Percentiles rank a stretch among this genome's conserved stretches.
Conservation (phyloP, 2,888 invertebrate genomes). For the Coecobrya sp. region DNA sequence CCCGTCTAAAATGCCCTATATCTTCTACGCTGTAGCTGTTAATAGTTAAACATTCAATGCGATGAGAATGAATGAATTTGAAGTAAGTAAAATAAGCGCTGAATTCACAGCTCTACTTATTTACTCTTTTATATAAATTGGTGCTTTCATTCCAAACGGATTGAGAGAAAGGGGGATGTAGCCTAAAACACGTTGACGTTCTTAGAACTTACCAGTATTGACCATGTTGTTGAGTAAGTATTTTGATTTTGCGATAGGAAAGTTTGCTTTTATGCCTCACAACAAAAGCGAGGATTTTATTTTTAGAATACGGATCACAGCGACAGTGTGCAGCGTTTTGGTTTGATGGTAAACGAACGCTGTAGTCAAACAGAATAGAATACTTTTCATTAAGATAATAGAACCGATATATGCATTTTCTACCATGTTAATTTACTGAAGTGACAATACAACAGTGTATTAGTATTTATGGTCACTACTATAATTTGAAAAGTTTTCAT, state of each 20-base stretch:
- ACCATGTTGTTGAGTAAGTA: background rate
- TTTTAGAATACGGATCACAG: background rate
- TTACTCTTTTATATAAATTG: slow-evolving; percentile 14
- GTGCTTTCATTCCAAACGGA: background rate
- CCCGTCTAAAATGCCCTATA: background rate
- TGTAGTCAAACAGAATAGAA: background rate
- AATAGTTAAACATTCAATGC: slow-evolving; percentile 41
- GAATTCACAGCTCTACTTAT: slow-evolving; percentile 2
- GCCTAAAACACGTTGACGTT: slow-evolving; percentile 20
- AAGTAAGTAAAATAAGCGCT: slow-evolving; percentile 3
- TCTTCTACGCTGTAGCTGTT: slow-evolving; percentile 37
- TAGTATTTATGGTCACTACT: no score
- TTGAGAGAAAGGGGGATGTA: background rate
- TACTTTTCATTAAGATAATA: background rate
- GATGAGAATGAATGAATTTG: slow-evolving; percentile 19
- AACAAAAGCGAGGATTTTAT: background rate
- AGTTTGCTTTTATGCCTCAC: slow-evolving; percentile 15
- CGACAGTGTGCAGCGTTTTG: no score
- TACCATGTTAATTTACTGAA: background rate
- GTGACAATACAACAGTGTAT: no score
- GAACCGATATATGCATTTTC: no score
- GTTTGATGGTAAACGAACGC: background rate
- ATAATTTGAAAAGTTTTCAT: no score
- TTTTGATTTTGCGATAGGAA: slow-evolving; percentile 16
- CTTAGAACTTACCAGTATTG: slow-evolving; percentile 13